Percentiles rank a stretch among this genome's conserved stretches.
phyloP scores from a whole-genome alignment of 2,797 vertebrate genomes.

The Scomberomorus guttatus region DNA sequence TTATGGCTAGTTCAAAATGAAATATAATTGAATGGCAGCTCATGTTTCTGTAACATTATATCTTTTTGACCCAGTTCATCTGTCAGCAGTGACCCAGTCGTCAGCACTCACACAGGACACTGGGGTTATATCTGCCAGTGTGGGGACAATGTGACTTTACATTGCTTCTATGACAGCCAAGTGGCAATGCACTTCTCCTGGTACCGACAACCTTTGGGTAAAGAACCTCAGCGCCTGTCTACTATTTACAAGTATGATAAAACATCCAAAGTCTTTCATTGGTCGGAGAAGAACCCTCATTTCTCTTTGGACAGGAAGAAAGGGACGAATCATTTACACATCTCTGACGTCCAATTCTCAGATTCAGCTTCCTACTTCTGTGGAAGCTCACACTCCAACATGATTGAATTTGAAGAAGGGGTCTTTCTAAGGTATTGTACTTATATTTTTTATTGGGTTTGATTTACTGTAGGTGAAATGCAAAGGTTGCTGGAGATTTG shows the following conservation, averaged over 20 bases:
- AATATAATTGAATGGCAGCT: not conserved
- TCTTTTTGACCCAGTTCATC: slow-evolving; percentile 16
- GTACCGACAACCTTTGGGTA: slow-evolving; percentile 72
- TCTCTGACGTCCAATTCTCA: slow-evolving; percentile 53
- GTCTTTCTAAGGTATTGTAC: slow-evolving; percentile 70
- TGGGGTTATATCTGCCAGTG: slow-evolving; percentile 20
- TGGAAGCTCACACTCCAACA: slow-evolving; percentile 70
- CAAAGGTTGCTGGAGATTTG: not conserved
- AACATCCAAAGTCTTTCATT: slow-evolving; percentile 7
- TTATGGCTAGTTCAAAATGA: too few species aligned
- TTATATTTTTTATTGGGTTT: slow-evolving; percentile 2
- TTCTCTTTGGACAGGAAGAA: slow-evolving; percentile 55
- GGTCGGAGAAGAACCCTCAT: slow-evolving; percentile 53
- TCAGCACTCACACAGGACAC: slow-evolving; percentile 30
- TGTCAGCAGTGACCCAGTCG: slow-evolving; percentile 6
- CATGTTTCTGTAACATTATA: not conserved
- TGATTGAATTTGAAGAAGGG: slow-evolving; percentile 72
- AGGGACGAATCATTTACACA: slow-evolving; percentile 63
- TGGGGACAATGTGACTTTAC: slow-evolving; percentile 66
- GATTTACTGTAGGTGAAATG: not conserved
- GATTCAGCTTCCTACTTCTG: slow-evolving; percentile 81
- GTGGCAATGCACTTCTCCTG: slow-evolving; percentile 78
- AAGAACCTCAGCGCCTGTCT: slow-evolving; percentile 61
- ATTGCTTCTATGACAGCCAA: slow-evolving; percentile 61
- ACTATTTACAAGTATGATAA: slow-evolving; percentile 65